A percentile compares a stretch with the other conserved stretches of the same genome.
phyloP scores from a whole-genome alignment of 2,113 vertebrate species.

The Danio rerio region DNA sequence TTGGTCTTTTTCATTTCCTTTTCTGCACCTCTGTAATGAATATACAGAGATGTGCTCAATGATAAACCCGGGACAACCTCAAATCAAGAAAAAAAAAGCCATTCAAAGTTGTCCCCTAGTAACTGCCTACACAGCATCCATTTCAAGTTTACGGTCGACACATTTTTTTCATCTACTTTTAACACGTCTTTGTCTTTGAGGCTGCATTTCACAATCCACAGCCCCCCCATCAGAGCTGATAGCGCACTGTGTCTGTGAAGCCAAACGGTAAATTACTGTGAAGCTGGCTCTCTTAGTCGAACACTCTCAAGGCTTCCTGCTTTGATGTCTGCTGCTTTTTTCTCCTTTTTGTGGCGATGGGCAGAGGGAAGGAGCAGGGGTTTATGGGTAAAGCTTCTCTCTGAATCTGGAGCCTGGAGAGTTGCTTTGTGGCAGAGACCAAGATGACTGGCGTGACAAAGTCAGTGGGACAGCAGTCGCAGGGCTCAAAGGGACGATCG shows the following conservation, averaged over 20 bases:
- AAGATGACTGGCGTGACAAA: constrained; percentile 73
- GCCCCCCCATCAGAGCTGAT: constrained; percentile 37
- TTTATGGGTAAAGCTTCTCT: constrained; percentile 67
- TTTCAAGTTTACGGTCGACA: constrained; percentile 13
- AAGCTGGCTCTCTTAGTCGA: constrained; percentile 8
- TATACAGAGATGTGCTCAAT: not conserved
- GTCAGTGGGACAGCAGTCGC: constrained; percentile 71
- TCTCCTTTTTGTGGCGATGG: constrained; percentile 55
- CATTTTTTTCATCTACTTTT: constrained; percentile 28
- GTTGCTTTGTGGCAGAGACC: constrained; percentile 65
- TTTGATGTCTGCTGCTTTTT: constrained; percentile 41
- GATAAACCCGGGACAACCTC: not conserved
- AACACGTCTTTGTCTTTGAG: constrained; percentile 39
- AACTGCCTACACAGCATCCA: constrained; percentile 15
- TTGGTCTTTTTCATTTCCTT: not conserved
- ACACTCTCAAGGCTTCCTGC: constrained; percentile 32
- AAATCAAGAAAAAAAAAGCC: not conserved
- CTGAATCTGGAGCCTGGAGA: constrained; percentile 66
- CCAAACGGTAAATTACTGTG: constrained; percentile 46
- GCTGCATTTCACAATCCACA: constrained; percentile 29
- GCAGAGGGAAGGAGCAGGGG: constrained; percentile 60
- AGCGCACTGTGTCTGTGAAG: constrained; percentile 25
- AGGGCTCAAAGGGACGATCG: constrained; percentile 64
- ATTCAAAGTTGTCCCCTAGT: constrained; percentile 19
- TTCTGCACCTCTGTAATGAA: not conserved